Conservation (phyloP, 2,888 invertebrate genomes). For the Pelosia muscerda region DNA sequence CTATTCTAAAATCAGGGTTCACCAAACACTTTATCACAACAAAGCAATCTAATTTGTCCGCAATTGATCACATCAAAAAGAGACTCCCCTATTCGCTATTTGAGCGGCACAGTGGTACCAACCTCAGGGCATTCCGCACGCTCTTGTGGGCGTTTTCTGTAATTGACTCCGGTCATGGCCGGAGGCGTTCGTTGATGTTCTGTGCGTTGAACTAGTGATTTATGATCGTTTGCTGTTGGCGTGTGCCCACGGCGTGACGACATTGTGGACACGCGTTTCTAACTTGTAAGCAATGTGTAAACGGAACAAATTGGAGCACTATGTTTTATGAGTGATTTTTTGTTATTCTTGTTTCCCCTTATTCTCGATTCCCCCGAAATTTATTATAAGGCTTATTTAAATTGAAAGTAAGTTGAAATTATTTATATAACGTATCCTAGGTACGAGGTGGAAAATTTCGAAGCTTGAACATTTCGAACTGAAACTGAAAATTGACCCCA, state of each 20-base stretch:
- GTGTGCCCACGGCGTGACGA: conserved; percentile 39
- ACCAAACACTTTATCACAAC: conserved; percentile 10
- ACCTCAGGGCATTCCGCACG: conserved; percentile 42
- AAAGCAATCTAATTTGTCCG: conserved; percentile 19
- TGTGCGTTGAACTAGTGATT: conserved; percentile 56
- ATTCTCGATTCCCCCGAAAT: no score
- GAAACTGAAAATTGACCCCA: no score
- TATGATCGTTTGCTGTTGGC: conserved; percentile 57
- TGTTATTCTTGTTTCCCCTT: no score
- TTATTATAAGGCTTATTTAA: no score
- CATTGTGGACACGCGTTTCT: conserved; percentile 10
- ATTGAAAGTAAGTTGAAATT: not conserved
- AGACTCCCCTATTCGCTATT: conserved; percentile 24
- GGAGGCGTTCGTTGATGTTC: conserved; percentile 56
- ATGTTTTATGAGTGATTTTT: conserved; percentile 10
- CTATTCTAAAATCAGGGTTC: not conserved
- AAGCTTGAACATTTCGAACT: no score
- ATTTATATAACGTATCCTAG: no score
- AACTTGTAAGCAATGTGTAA: conserved; percentile 4
- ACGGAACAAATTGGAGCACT: conserved; percentile 11
- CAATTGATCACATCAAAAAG: conserved; percentile 27
- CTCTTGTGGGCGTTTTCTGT: conserved; percentile 49
- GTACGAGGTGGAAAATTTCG: no score
- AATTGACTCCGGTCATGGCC: conserved; percentile 52
- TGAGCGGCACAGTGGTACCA: conserved; percentile 26